Evolutionary conservation across 2,797 vertebrate species (phyloP), one percentile per base, ranked within the genome.

Genomic region (Helostoma temminkii): DNA sequence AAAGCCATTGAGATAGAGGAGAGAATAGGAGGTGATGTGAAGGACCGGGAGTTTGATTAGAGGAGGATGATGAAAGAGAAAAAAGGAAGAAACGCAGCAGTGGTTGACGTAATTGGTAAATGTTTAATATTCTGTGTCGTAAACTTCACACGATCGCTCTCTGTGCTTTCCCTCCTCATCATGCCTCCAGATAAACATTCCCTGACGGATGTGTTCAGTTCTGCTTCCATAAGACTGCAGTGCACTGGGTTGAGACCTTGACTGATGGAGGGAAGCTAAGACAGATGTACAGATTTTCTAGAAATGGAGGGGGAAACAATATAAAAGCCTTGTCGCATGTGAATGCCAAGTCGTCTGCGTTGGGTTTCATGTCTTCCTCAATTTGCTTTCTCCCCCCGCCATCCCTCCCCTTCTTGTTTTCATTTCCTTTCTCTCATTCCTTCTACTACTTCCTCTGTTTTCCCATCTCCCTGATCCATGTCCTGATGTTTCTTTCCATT

Each of bases 281-380:
- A 86, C 84, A 87, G 83, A 86, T 83, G 71, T 77, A 83, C 64
- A 80, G 76, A 81, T 88, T 84, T 77, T 50, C 57, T 73, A 16
- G 60, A 75, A 76, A 71, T 56, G 66, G 52, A 52, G 30, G 36
- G 21, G 60, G 46, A 74, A 69, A 77, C 62, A 69, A 69, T 39
- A 68, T 47, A 65, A 74, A 68, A 83, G 59, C 66, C 59, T 52
- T 8, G 57, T 75, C 9, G 7, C 37, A 22, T 68, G 60, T 60
- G 62, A 78, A 73, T 68, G 76, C 82, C 75, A 73, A 66, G 53
- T 43, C 9, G 54, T 73, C 65, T 85, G 70, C 70, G 49, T 70
- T 45, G 60, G 49, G 48, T 76, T 80, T 79, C 41, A 66, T 56
- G 50, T 68, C 19, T 2, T 52, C 53, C 42, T 66, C 41, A 19